These are phyloP conservation scores for Rana temporaria DNA, from an alignment of 2,113 vertebrate genomes.

Conservation along the genomic window DNA sequence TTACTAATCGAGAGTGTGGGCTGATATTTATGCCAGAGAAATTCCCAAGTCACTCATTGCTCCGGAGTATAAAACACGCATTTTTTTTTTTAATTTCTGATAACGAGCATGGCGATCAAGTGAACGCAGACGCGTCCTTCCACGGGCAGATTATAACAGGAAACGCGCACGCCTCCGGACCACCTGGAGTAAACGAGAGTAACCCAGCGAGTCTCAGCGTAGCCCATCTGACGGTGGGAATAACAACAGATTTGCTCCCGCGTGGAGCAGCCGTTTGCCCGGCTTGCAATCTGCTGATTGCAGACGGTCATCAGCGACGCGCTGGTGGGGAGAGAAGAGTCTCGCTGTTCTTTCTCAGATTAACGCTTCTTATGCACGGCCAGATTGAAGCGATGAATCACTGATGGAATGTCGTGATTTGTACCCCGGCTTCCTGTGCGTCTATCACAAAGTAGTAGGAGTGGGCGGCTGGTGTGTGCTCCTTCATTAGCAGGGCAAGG, in stretches of 20 bases:
- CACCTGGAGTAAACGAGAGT: conserved; percentile 27
- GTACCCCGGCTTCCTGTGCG: not conserved
- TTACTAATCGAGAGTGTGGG: not conserved
- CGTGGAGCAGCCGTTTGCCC: conserved; percentile 23
- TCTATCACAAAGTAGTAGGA: not conserved
- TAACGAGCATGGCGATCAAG: not conserved
- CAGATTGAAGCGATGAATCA: conserved; percentile 35
- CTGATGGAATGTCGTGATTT: conserved; percentile 5
- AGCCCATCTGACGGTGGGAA: conserved; percentile 48
- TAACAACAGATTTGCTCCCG: conserved; percentile 43
- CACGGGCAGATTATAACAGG: not conserved
- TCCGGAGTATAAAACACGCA: not conserved
- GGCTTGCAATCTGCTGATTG: conserved; percentile 27
- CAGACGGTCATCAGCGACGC: not conserved
- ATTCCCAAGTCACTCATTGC: not conserved
- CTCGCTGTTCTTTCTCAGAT: not conserved
- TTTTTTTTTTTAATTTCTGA: not conserved
- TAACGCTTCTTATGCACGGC: not conserved
- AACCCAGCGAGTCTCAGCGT: not conserved
- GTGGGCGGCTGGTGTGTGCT: not conserved
- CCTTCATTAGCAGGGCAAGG: no score
- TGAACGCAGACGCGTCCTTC: not conserved
- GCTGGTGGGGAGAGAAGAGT: not conserved
- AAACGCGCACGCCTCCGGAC: conserved; percentile 13
- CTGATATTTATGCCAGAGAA: conserved; percentile 1